Conservation (phyloP, 2,113 vertebrate species). For the Dicaeum eximium region DNA sequence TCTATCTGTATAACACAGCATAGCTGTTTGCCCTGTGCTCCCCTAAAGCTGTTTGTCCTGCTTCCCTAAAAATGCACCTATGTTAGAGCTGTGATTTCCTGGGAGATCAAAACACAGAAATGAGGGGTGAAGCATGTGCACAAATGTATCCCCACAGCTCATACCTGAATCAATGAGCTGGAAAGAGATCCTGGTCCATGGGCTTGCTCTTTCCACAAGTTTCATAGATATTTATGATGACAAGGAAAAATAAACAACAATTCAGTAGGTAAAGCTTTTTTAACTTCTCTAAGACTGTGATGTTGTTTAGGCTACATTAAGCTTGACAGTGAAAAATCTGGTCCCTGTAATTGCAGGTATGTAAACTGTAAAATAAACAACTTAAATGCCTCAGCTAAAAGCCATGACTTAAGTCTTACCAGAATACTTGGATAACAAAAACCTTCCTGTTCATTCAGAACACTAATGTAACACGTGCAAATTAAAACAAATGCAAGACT, state of each 20-base stretch:
- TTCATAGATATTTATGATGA: neutral
- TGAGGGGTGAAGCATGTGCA: neutral
- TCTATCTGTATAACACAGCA: neutral
- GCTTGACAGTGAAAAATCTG: neutral
- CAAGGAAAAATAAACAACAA: neutral
- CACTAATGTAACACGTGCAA: neutral
- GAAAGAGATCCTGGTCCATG: neutral
- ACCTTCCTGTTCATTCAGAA: neutral
- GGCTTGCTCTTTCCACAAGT: neutral
- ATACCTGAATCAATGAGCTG: neutral
- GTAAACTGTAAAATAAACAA: neutral
- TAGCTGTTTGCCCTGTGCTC: neutral
- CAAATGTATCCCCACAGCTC: neutral
- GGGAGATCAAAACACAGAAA: neutral
- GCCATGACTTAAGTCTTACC: neutral
- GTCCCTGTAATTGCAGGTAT: neutral
- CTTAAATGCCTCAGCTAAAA: neutral
- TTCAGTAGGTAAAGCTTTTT: neutral
- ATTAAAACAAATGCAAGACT: neutral
- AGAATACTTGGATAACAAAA: neutral
- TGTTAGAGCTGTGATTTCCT: neutral
- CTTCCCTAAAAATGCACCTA: rapidly evolving
- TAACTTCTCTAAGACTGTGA: neutral
- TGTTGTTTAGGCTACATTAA: neutral
- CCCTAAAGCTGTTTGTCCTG: too few relatives aligned